A percentile compares a stretch with the other conserved stretches of the same genome.
These are phyloP conservation scores for Scleropages formosus DNA, from an alignment of 2,797 vertebrate genomes.

Conservation along the genomic window DNA sequence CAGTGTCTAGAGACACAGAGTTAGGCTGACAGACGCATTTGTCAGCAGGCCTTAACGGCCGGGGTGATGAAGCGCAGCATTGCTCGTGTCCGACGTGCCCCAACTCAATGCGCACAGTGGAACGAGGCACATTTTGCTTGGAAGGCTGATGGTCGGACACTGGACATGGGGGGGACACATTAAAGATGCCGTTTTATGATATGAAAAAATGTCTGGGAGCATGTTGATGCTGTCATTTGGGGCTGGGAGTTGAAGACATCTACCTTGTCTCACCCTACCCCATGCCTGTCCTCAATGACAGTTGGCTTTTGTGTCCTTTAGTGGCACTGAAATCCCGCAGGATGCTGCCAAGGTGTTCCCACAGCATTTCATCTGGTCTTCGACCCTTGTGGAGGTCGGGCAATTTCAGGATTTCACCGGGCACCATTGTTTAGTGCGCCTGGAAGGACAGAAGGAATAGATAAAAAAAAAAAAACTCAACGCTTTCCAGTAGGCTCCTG, in stretches of 20 bases:
- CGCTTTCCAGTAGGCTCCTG: neutral
- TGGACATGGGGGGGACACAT: constrained; percentile 24
- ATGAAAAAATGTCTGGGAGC: constrained; percentile 39
- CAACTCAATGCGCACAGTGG: constrained; percentile 36
- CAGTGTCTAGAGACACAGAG: neutral
- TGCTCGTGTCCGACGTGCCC: neutral
- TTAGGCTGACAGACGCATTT: too few species aligned
- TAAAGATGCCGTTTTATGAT: constrained; percentile 1
- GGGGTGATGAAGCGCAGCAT: neutral
- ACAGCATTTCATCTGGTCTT: too few species aligned
- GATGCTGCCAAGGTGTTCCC: neutral
- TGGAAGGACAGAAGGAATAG: neutral
- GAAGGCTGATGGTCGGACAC: constrained; percentile 45
- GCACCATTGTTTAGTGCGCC: too few species aligned
- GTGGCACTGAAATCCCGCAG: neutral
- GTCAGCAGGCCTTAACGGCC: neutral
- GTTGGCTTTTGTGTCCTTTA: neutral
- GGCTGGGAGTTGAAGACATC: neutral
- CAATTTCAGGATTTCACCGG: too few species aligned
- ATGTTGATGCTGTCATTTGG: neutral
- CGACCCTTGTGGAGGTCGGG: too few species aligned
- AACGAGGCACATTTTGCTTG: constrained; percentile 61
- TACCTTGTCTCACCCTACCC: neutral
- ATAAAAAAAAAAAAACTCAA: neutral
- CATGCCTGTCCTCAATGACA: neutral